Conservation (phyloP, 2,113 vertebrate genomes). For the Trochalopteron elliotii region DNA sequence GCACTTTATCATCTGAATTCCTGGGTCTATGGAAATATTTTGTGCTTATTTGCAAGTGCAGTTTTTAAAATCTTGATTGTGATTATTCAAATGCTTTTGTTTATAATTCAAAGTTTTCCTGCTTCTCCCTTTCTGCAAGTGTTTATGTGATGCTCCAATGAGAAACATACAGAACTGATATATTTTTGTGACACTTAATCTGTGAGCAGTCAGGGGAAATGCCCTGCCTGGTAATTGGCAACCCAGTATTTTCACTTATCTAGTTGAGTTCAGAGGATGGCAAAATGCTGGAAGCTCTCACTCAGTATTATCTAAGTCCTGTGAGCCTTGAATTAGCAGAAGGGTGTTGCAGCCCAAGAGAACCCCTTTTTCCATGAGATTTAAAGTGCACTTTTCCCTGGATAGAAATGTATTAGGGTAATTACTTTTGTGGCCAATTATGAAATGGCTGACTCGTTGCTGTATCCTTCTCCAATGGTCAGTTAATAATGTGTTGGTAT, state of each 20-base stretch:
- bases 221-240: not conserved
- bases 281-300: not conserved
- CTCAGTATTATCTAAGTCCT: not conserved
- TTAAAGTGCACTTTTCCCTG: not conserved
- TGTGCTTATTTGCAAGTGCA: not conserved
- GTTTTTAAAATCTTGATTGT: not conserved
- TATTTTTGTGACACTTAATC: not conserved
- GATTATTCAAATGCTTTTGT: not conserved
- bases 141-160: not conserved
- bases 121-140: not conserved
- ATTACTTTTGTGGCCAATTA: not conserved
- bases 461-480: not conserved
- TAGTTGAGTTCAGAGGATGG: not conserved
- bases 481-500: not conserved
- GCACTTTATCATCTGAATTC: not conserved
- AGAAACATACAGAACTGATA: not conserved
- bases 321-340: not conserved
- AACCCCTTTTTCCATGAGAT: not conserved
- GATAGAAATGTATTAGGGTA: not conserved
- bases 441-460: not conserved
- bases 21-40: not conserved
- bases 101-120: not conserved
- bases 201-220: not conserved
- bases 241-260: not conserved
- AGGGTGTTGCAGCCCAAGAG: accelerated